These are phyloP conservation scores for Paramuricea clavata DNA, from an alignment of 92 coral and sea anemone species.

Conservation along the genomic window DNA sequence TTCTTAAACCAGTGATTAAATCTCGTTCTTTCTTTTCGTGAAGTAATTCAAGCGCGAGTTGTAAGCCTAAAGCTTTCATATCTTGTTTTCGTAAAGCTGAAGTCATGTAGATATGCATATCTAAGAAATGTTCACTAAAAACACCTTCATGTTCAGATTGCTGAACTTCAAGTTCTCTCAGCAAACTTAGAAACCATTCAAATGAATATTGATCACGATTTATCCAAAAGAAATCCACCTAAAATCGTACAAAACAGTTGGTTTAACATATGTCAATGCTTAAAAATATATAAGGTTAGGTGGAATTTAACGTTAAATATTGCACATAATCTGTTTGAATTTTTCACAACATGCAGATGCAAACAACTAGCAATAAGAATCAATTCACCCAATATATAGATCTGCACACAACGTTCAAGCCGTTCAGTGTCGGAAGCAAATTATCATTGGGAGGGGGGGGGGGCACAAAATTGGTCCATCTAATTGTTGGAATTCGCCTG, in stretches of 20 bases:
- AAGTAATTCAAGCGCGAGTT: conserved; percentile 57
- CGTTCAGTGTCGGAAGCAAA: no score
- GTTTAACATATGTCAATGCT: no score
- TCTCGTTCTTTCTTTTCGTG: conserved; percentile 88
- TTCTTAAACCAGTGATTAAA: conserved; percentile 85
- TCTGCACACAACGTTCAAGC: no score
- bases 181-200: conserved; percentile 47
- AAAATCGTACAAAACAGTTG: neutral
- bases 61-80: conserved; percentile 49
- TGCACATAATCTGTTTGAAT: no score
- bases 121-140: conserved; percentile 46
- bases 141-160: conserved; percentile 45
- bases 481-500: no score
- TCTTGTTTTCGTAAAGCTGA: conserved; percentile 47
- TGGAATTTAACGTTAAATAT: no score
- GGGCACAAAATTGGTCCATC: no score
- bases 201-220: conserved; percentile 43
- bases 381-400: no score
- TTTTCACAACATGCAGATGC: no score
- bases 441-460: no score
- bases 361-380: no score
- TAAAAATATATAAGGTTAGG: neutral
- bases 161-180: conserved; percentile 32
- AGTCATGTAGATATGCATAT: conserved; percentile 50
- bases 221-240: conserved; percentile 46